Percentiles rank a stretch among this genome's conserved stretches.
Conservation (phyloP, 2,113 vertebrate species). For the Tympanuchus pallidicinctus region DNA sequence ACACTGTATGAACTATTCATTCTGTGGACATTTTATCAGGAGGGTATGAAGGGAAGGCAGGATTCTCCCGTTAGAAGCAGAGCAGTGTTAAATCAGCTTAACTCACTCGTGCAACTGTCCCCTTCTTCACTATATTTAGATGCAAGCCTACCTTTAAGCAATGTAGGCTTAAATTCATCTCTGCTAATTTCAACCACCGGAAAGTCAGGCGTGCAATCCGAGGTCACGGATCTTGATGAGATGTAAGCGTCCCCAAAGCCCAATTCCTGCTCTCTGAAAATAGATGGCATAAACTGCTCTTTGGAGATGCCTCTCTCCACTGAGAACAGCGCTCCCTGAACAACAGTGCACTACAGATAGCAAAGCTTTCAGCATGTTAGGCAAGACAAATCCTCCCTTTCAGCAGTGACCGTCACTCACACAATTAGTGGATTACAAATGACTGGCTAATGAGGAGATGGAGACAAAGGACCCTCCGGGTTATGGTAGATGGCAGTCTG, state of each 20-base stretch:
- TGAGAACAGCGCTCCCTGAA: accelerated
- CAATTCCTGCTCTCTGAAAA: not conserved
- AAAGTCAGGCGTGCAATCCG: accelerated
- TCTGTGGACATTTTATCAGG: not conserved
- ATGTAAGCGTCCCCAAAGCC: not conserved
- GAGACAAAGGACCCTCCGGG: not conserved
- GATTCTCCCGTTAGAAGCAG: not conserved
- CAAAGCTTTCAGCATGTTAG: not conserved
- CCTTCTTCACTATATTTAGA: not conserved
- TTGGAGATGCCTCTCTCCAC: not conserved
- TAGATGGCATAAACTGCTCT: not conserved
- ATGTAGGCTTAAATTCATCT: not conserved
- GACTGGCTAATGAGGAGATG: not conserved
- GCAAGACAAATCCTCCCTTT: not conserved
- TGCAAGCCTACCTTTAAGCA: not conserved
- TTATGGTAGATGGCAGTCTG: not conserved
- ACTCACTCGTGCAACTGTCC: accelerated
- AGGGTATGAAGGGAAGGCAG: not conserved
- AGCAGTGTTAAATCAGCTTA: not conserved
- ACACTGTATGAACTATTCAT: not conserved
- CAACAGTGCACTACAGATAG: not conserved
- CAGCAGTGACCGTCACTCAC: not conserved
- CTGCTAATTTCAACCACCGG: not conserved
- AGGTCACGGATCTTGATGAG: not conserved
- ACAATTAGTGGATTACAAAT: not conserved